These are phyloP conservation scores for Caenorhabditis sp. DNA, from an alignment of 2,888 invertebrate genomes.

Conservation along the genomic window DNA sequence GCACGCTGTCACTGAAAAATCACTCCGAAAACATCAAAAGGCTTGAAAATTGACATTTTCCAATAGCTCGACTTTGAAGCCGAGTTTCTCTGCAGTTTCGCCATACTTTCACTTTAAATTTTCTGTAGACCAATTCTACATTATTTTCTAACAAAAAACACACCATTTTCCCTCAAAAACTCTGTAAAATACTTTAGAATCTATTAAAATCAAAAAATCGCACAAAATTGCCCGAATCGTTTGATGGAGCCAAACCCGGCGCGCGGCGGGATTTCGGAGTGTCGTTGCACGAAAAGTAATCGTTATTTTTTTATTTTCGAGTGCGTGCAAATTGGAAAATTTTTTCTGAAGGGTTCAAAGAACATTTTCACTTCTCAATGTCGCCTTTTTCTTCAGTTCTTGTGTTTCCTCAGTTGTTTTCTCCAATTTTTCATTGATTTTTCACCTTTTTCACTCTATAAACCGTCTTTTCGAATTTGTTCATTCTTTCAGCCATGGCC, in stretches of 20 bases:
- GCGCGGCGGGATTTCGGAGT: constrained; percentile 40
- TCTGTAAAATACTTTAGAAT: not conserved
- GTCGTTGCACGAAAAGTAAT: constrained; percentile 26
- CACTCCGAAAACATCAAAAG: no score
- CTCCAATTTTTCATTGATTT: not conserved
- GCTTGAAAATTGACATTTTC: no score
- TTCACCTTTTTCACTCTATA: not conserved
- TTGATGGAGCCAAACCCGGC: constrained; percentile 20
- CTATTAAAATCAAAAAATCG: not conserved
- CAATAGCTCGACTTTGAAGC: no score
- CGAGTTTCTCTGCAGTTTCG: no score
- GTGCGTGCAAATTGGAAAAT: constrained; percentile 58
- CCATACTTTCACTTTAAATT: no score
- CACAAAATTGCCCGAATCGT: constrained; percentile 37
- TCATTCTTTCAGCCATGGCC: constrained; percentile 23
- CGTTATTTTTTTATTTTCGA: not conserved
- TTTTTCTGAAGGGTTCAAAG: constrained; percentile 46
- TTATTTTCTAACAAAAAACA: no score
- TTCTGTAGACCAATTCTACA: no score
- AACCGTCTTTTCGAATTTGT: not conserved
- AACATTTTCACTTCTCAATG: constrained; percentile 5
- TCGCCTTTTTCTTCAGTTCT: constrained; percentile 14
- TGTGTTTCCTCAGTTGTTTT: constrained; percentile 15
- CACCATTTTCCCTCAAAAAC: not conserved
- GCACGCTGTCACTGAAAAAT: no score